Evolutionary conservation across 2,113 vertebrate genomes (phyloP).

Genomic region (Gallinago jamesoni): DNA sequence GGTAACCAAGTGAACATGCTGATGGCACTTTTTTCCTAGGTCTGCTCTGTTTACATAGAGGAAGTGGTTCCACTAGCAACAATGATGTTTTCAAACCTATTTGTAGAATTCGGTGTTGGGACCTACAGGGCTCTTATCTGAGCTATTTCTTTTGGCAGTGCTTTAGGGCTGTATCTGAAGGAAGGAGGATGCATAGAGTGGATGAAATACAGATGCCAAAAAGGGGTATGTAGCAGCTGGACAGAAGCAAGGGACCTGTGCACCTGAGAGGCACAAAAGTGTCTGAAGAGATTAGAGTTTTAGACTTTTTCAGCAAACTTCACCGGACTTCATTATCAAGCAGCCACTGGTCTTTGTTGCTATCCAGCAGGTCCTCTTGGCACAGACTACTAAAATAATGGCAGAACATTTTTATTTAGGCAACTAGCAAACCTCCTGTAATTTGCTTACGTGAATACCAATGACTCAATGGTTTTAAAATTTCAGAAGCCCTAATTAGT

Average conservation of each 20-base stretch:
- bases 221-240: background rate
- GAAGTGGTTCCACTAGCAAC: background rate
- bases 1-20: accelerated
- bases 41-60: background rate
- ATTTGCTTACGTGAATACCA: background rate
- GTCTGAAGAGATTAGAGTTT: background rate
- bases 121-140: background rate
- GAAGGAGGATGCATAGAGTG: background rate
- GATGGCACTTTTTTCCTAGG: background rate
- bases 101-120: background rate
- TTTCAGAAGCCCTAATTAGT: constrained; percentile 6
- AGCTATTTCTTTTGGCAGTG: accelerated
- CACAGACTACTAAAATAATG: background rate
- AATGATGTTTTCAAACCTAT: background rate
- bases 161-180: background rate
- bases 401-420: background rate
- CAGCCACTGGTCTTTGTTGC: background rate
- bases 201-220: background rate
- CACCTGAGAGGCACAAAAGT: background rate
- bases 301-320: background rate
- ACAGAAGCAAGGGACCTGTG: background rate
- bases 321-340: background rate
- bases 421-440: background rate
- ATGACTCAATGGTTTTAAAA: constrained; percentile 20
- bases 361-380: background rate